Percentiles rank a stretch among this genome's conserved stretches.
Evolutionary conservation across 2,888 invertebrate genomes (phyloP).

Genomic region (Timema cristinae): DNA sequence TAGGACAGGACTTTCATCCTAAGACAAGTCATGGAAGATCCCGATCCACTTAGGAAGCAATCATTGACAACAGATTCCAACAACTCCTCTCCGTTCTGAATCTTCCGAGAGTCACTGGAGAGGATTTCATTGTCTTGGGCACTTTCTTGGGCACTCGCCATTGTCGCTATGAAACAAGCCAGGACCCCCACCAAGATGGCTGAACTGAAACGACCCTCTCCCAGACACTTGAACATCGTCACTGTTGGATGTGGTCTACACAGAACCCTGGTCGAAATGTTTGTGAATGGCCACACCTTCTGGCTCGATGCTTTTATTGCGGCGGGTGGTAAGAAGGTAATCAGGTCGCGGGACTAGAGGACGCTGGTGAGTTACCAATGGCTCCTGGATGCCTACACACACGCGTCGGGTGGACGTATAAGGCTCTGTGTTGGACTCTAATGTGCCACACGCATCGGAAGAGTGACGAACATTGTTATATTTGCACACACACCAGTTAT

Average conservation of each 20-base stretch:
- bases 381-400: not conserved
- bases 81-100: conserved; percentile 52
- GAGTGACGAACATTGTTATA: no score
- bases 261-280: not conserved
- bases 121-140: conserved; percentile 15
- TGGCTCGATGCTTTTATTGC: conserved; percentile 31
- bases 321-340: conserved; percentile 15
- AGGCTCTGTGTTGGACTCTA: no score
- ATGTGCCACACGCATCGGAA: no score
- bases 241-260: not conserved
- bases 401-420: not conserved
- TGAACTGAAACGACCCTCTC: no score
- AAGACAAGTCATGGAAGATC: conserved; percentile 64
- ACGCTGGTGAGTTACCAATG: not conserved
- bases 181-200: not conserved
- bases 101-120: not conserved
- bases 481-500: no score
- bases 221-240: no score
- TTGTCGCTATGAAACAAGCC: not conserved
- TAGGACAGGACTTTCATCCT: conserved; percentile 73
- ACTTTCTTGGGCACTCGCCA: not conserved
- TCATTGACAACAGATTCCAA: conserved; percentile 67
- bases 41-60: conserved; percentile 58
- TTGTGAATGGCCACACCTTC: conserved; percentile 31
- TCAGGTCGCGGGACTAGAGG: not conserved